Evolutionary conservation across 92 coral and sea anemone genomes (phyloP).

Genomic region (Muricea muricata): DNA sequence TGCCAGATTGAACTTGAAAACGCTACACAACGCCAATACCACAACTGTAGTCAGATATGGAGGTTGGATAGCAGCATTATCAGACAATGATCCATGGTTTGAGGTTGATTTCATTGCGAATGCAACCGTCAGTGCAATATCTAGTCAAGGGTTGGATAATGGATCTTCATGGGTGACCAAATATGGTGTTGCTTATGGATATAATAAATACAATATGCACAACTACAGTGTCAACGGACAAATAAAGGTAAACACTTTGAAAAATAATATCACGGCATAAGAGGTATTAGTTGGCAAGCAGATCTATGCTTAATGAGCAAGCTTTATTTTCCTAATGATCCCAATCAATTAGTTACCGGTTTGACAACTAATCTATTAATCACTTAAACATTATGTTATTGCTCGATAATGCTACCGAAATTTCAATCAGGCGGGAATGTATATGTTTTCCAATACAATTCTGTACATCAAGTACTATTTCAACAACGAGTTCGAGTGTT

Average conservation of each 20-base stretch:
- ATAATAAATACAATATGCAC: neutral
- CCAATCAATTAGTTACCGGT: too few relatives aligned
- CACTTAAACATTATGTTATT: too few relatives aligned
- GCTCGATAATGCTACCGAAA: too few relatives aligned
- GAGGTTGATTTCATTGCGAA: neutral
- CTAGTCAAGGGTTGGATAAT: neutral
- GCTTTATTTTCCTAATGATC: too few relatives aligned
- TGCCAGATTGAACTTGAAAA: neutral
- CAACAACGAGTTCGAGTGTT: too few relatives aligned
- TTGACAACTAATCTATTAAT: too few relatives aligned
- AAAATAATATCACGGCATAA: too few relatives aligned
- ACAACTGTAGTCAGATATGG: neutral
- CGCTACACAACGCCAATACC: neutral
- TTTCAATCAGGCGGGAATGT: too few relatives aligned
- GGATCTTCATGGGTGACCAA: neutral
- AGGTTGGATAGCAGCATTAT: neutral
- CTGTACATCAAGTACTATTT: too few relatives aligned
- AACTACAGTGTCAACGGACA: neutral
- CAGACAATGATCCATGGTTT: neutral
- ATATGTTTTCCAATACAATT: too few relatives aligned
- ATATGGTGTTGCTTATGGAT: neutral
- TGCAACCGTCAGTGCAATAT: neutral
- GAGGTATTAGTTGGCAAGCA: too few relatives aligned
- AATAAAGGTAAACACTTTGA: neutral
- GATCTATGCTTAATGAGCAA: too few relatives aligned